A percentile compares a stretch with the other conserved stretches of the same genome.
Evolutionary conservation across 2,797 vertebrate species (phyloP).

Genomic region (Macroramphosus scolopax): DNA sequence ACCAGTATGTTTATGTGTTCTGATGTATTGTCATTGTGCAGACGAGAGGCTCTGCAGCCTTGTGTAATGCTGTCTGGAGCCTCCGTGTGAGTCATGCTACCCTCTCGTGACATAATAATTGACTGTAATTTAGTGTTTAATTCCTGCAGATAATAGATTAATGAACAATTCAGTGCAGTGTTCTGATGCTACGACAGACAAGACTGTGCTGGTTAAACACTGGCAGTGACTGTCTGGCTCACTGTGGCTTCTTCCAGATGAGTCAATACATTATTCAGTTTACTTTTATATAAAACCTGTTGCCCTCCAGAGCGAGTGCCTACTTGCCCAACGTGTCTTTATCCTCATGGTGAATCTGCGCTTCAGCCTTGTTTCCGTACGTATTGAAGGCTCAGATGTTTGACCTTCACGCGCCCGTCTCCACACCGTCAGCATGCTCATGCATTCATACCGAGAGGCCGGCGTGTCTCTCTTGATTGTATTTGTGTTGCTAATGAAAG

Average conservation of each 20-base stretch:
- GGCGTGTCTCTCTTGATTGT: too few species aligned
- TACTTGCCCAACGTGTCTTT: constrained; percentile 10
- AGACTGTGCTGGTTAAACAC: constrained; percentile 1
- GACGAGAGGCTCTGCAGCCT: too few species aligned
- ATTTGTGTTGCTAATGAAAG: too few species aligned
- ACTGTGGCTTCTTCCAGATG: constrained; percentile 41
- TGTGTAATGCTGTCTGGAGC: too few species aligned
- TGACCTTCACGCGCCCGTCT: too few species aligned
- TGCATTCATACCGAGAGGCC: too few species aligned
- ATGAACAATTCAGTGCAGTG: too few species aligned
- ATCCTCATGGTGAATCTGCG: constrained; percentile 6
- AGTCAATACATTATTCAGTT: constrained; percentile 54
- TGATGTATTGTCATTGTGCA: constrained; percentile 1
- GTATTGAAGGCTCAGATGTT: not conserved
- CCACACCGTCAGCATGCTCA: too few species aligned
- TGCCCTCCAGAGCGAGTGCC: constrained; percentile 17
- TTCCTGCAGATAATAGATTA: constrained; percentile 10
- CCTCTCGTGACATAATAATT: too few species aligned
- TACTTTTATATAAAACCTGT: constrained; percentile 35
- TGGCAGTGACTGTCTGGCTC: constrained; percentile 36
- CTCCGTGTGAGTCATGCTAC: too few species aligned
- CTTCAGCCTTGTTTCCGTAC: constrained; percentile 2
- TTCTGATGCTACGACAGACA: constrained; percentile 10
- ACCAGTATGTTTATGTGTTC: too few species aligned
- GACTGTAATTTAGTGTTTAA: not conserved